phyloP scores from a whole-genome alignment of 2,888 invertebrate species.

The Tromatobia lineatoria region DNA sequence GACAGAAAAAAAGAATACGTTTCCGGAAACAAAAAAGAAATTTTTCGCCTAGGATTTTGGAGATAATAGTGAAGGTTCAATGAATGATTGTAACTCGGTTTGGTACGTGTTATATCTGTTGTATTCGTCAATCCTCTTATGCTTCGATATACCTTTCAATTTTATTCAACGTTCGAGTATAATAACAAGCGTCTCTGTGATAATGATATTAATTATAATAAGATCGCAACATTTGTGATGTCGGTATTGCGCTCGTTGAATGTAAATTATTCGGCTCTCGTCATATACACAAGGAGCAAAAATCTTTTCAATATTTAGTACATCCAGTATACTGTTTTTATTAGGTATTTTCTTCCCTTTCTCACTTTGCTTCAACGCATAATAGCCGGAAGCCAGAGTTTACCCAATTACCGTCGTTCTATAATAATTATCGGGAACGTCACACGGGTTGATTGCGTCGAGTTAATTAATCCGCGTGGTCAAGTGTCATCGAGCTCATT shows the following conservation, averaged over 20 bases:
- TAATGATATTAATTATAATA: constrained; percentile 50
- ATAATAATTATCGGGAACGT: constrained; percentile 15
- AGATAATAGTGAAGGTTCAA: neutral
- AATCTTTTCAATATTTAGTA: constrained; percentile 33
- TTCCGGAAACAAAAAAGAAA: neutral
- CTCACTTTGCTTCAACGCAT: neutral
- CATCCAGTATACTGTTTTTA: constrained; percentile 35
- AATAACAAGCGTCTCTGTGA: constrained; percentile 63
- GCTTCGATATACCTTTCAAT: constrained; percentile 52
- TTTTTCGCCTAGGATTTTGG: neutral
- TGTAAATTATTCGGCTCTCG: constrained; percentile 48
- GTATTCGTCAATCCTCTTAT: constrained; percentile 28
- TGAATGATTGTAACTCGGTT: neutral
- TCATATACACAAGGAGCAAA: constrained; percentile 33
- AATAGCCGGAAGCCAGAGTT: constrained; percentile 9
- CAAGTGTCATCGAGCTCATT: constrained; percentile 14
- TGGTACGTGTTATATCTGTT: constrained; percentile 16
- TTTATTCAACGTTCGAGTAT: constrained; percentile 66
- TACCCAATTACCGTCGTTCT: constrained; percentile 11
- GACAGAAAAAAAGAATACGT: neutral
- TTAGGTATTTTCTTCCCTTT: constrained; percentile 12
- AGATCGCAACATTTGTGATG: constrained; percentile 60
- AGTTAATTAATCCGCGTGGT: constrained; percentile 26
- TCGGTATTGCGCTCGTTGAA: constrained; percentile 54
- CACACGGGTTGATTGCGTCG: constrained; percentile 22